These are phyloP conservation scores for Gallirallus australis DNA, from an alignment of 2,797 vertebrate genomes.

Conservation along the genomic window DNA sequence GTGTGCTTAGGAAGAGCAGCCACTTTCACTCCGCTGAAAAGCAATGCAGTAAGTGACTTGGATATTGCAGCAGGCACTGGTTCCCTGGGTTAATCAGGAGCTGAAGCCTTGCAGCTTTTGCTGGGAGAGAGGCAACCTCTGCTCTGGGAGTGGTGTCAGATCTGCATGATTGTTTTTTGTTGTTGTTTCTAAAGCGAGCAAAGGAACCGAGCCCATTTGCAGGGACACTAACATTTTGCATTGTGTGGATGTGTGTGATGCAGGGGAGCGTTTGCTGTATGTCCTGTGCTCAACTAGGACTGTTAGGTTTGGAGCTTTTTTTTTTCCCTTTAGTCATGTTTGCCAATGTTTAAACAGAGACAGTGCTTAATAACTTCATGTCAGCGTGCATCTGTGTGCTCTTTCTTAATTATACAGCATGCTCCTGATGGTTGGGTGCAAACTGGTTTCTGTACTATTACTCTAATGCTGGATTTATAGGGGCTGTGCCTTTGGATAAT, in stretches of 20 bases:
- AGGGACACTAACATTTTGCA: not conserved
- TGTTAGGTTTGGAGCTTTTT: not conserved
- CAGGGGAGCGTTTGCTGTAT: constrained; percentile 2
- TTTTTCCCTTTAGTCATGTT: not conserved
- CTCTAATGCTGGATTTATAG: not conserved
- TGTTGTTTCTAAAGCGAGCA: not conserved
- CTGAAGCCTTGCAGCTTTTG: constrained; percentile 29
- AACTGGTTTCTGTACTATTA: not conserved
- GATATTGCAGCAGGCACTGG: constrained; percentile 52
- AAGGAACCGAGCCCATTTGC: not conserved
- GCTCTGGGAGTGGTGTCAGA: not conserved
- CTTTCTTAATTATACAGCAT: not conserved
- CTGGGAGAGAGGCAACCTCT: not conserved
- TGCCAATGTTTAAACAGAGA: not conserved
- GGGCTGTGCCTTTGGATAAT: not conserved
- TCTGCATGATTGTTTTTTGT: not conserved
- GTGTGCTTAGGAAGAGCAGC: constrained; percentile 51
- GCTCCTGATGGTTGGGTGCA: not conserved
- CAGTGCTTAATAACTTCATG: not conserved
- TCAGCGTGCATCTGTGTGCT: not conserved
- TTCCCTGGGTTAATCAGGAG: not conserved
- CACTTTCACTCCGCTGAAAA: constrained; percentile 19
- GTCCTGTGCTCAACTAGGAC: constrained; percentile 48
- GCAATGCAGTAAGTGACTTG: constrained; percentile 71
- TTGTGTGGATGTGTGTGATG: not conserved